Conservation (phyloP, 1,140 invertebrate genomes). For the Drosophila pectinifera region DNA sequence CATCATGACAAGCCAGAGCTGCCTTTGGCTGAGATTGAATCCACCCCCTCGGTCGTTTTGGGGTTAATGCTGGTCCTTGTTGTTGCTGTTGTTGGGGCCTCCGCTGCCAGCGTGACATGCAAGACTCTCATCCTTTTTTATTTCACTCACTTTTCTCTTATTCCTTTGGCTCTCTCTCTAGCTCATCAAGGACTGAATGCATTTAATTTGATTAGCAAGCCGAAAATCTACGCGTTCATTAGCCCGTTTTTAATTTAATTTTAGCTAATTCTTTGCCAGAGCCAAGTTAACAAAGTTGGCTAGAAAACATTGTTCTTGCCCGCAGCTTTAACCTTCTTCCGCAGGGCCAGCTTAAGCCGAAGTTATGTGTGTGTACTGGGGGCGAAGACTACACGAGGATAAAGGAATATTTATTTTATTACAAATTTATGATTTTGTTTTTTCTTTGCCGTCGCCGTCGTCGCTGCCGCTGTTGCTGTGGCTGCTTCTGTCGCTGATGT, state of each 20-base stretch:
- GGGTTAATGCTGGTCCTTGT: constrained; percentile 69
- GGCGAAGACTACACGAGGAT: constrained; percentile 54
- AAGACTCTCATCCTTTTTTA: constrained; percentile 19
- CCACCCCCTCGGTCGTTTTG: constrained; percentile 45
- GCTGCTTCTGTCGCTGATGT: constrained; percentile 3
- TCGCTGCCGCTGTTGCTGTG: not conserved
- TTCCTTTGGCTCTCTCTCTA: not conserved
- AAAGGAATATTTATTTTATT: constrained; percentile 83
- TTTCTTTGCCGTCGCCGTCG: constrained; percentile 31
- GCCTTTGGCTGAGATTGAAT: constrained; percentile 66
- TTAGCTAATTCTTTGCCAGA: constrained; percentile 56
- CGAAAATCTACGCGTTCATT: constrained; percentile 66
- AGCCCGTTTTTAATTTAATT: constrained; percentile 71
- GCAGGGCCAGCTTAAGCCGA: constrained; percentile 52
- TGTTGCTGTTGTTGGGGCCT: constrained; percentile 1
- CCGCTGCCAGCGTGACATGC: constrained; percentile 39
- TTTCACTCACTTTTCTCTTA: constrained; percentile 13
- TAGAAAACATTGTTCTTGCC: constrained; percentile 37
- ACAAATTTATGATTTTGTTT: constrained; percentile 83
- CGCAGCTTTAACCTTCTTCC: constrained; percentile 15
- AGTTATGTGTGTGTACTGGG: constrained; percentile 64
- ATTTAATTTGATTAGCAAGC: constrained; percentile 74
- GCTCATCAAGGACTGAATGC: constrained; percentile 57
- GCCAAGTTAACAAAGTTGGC: constrained; percentile 40
- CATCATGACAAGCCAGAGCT: constrained; percentile 30